A percentile compares a stretch with the other conserved stretches of the same genome.
phyloP scores from a whole-genome alignment of 2,888 invertebrate genomes.

The Alloplasta piceator region DNA sequence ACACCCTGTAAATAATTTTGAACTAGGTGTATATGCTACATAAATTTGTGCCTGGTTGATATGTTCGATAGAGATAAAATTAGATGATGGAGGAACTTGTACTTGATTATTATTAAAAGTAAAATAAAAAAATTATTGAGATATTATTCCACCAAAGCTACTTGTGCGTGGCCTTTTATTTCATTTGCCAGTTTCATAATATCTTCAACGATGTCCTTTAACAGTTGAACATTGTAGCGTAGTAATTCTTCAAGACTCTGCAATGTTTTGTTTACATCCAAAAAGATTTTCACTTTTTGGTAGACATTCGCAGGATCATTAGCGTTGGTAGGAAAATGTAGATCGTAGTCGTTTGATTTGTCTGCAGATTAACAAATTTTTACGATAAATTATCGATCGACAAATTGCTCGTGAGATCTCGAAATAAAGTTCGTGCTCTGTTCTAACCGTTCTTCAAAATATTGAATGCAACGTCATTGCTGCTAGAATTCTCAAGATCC shows the following conservation, averaged over 20 bases:
- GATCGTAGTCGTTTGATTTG: constrained; percentile 78
- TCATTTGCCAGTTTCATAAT: constrained; percentile 80
- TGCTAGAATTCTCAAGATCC: constrained; percentile 74
- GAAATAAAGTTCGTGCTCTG: too few species aligned
- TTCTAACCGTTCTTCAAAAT: constrained; percentile 71
- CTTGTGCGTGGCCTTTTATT: constrained; percentile 81
- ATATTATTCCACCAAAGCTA: constrained; percentile 75
- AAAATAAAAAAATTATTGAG: constrained; percentile 42
- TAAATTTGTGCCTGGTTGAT: constrained; percentile 18
- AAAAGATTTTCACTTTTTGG: constrained; percentile 77
- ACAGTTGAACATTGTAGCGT: constrained; percentile 73
- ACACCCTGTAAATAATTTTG: too few species aligned
- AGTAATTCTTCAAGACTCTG: constrained; percentile 76
- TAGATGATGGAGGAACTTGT: constrained; percentile 33
- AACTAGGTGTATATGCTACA: too few species aligned
- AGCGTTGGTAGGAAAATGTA: constrained; percentile 65
- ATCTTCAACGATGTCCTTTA: constrained; percentile 76
- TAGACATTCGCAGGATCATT: constrained; percentile 76
- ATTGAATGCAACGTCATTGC: constrained; percentile 76
- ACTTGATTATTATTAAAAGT: constrained; percentile 47
- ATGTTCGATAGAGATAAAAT: constrained; percentile 34
- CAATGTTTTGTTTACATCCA: constrained; percentile 79
- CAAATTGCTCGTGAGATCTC: not conserved
- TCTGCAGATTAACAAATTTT: constrained; percentile 77
- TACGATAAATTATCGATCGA: constrained; percentile 25